These are phyloP conservation scores for Heliangelus exortis DNA, from an alignment of 2,797 vertebrate genomes.

Conservation along the genomic window DNA sequence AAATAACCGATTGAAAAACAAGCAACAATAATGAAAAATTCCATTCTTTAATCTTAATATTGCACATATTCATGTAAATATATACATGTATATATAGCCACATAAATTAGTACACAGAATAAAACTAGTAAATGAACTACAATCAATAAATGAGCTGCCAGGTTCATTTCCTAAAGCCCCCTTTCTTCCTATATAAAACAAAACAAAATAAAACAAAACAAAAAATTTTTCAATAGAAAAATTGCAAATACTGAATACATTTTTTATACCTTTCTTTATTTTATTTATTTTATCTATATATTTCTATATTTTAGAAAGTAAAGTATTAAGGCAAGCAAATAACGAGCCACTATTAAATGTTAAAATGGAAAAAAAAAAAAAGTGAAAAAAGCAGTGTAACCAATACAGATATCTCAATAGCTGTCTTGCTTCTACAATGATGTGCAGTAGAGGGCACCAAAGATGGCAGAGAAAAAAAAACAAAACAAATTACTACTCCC, in stretches of 20 bases:
- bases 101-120: neutral
- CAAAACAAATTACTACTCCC: neutral
- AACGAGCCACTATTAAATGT: neutral
- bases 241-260: neutral
- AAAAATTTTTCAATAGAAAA: neutral
- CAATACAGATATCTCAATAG: neutral
- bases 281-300: too few species aligned
- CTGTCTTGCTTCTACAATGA: neutral
- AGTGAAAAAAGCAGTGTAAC: neutral
- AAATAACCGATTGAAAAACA: neutral
- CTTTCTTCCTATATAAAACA: neutral
- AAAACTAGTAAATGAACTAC: neutral
- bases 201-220: neutral
- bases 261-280: neutral
- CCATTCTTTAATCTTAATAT: neutral
- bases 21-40: neutral
- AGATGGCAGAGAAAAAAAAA: neutral
- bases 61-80: neutral
- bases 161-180: neutral
- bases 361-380: neutral
- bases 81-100: neutral
- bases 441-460: constrained; percentile 61
- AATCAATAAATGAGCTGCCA: neutral
- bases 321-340: neutral
- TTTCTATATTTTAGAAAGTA: neutral